These are phyloP conservation scores for Oostethus manadensis DNA, from an alignment of 2,113 vertebrate species.

Conservation along the genomic window DNA sequence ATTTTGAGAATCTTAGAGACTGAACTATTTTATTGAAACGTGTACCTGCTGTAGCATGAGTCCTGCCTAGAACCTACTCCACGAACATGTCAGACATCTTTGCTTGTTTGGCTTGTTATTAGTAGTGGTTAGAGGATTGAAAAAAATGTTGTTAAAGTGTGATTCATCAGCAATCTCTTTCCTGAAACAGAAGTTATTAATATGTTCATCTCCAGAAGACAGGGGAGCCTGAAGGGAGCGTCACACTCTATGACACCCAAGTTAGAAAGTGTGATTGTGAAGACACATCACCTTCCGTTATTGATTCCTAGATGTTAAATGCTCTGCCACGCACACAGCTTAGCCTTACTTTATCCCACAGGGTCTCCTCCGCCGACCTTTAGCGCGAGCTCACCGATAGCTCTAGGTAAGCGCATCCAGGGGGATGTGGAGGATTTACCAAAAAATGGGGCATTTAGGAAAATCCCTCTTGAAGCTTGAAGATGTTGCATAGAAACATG, in stretches of 20 bases:
- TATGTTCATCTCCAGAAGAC: neutral
- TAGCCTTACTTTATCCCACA: slow-evolving; percentile 52
- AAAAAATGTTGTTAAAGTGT: too few relatives aligned
- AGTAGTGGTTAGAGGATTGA: too few relatives aligned
- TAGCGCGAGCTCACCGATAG: slow-evolving; percentile 58
- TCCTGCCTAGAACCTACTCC: too few relatives aligned
- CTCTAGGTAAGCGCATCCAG: slow-evolving; percentile 36
- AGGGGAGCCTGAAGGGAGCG: slow-evolving; percentile 15
- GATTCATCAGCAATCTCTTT: neutral
- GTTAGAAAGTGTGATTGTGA: slow-evolving; percentile 23
- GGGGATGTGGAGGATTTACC: slow-evolving; percentile 57
- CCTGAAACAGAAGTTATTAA: neutral
- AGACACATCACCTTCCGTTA: slow-evolving; percentile 52
- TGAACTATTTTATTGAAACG: neutral
- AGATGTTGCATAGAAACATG: slow-evolving; percentile 61
- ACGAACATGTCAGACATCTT: too few relatives aligned
- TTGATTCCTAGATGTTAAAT: slow-evolving; percentile 61
- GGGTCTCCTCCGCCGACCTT: slow-evolving; percentile 63
- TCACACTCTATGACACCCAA: slow-evolving; percentile 15
- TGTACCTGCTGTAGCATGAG: neutral
- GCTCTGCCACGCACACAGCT: slow-evolving; percentile 51
- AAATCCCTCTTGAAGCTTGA: slow-evolving; percentile 60
- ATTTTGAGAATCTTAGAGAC: too few relatives aligned
- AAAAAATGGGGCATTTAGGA: slow-evolving; percentile 65
- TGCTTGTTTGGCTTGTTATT: too few relatives aligned